phyloP scores from a whole-genome alignment of 1,140 invertebrate species.

The Leptonema lineaticorne region DNA sequence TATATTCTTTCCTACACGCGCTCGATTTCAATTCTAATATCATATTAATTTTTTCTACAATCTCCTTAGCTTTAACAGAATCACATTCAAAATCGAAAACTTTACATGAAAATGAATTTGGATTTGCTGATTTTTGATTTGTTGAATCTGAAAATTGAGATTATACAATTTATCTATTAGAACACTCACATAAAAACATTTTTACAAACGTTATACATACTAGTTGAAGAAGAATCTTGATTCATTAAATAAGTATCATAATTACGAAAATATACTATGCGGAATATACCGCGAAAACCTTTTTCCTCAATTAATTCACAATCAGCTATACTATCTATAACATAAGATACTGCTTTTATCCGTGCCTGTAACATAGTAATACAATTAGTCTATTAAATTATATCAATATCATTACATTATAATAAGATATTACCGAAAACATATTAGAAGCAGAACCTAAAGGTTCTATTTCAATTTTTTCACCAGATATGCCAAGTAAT shows the following conservation, averaged over 20 bases:
- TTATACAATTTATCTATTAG: neutral
- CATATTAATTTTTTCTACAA: conserved; percentile 84
- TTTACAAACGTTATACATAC: too few relatives aligned
- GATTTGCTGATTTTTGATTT: neutral
- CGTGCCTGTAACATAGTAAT: conserved; percentile 46
- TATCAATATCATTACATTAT: conserved; percentile 3
- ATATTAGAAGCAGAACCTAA: conserved; percentile 70
- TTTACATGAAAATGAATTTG: conserved; percentile 56
- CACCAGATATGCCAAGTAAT: conserved; percentile 82
- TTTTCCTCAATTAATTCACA: conserved; percentile 78
- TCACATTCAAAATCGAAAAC: conserved; percentile 87
- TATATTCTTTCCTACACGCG: conserved; percentile 73
- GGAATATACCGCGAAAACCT: conserved; percentile 63
- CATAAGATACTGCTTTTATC: conserved; percentile 69
- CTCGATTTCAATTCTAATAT: conserved; percentile 82
- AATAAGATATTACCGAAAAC: conserved; percentile 61
- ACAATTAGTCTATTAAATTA: neutral
- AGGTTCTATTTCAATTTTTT: conserved; percentile 90
- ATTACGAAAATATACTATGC: conserved; percentile 59
- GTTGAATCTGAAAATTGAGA: neutral
- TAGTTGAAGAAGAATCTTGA: conserved; percentile 7
- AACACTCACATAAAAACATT: neutral
- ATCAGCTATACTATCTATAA: conserved; percentile 82
- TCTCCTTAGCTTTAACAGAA: conserved; percentile 70
- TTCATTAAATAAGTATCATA: conserved; percentile 38